Evolutionary conservation across 1,140 invertebrate species (phyloP), one percentile per base, ranked within the genome.

Genomic region (Diachasma alloeum): DNA sequence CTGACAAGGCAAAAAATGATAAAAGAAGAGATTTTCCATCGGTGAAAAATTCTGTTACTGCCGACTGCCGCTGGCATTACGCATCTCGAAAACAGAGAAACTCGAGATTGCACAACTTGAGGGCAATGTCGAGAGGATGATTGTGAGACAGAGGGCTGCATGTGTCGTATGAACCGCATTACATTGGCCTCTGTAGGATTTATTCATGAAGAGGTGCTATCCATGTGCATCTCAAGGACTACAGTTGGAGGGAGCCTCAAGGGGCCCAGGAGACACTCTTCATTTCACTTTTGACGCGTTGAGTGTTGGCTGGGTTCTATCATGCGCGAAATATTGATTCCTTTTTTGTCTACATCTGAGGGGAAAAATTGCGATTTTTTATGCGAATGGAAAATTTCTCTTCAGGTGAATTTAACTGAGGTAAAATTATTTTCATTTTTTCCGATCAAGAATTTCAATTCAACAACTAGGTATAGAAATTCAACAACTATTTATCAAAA

Each of bases 271-370:
- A 63, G 59, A 63, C 59, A 63, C 59, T 63, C 24, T 63, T 63
- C 19, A 31, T 63, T 26, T 63, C 59, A 63, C 59, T 63, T 63
- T 63, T 63, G 59, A 63, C 59, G 59, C 59, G 59, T 63, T 19
- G 24, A 63, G 59, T 63, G 24, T 63, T 26, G 59, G 19, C 59
- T 53, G 53, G 17, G 53, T 59, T 59, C 17, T 63, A 19, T 26
- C 59, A 63, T 63, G 24, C 24, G 24, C 59, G 26, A 63, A 31
- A 13, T 31, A 63, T 56, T 19, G 48, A 56, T 56, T 19, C 15
- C 15, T 56, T 56, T 19, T 56, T 56, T 19, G n/a, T 56, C 19
- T 56, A 56, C 48, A 56, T 19, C 39, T 42, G 39, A 42, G 10
- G 9, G 1, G 10, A 11, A 42, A 10, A 13, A 42, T 11, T 42